Percentiles rank a stretch among this genome's conserved stretches.
Conservation (phyloP, 2,113 vertebrate genomes). For the Alaudala cheleensis region DNA sequence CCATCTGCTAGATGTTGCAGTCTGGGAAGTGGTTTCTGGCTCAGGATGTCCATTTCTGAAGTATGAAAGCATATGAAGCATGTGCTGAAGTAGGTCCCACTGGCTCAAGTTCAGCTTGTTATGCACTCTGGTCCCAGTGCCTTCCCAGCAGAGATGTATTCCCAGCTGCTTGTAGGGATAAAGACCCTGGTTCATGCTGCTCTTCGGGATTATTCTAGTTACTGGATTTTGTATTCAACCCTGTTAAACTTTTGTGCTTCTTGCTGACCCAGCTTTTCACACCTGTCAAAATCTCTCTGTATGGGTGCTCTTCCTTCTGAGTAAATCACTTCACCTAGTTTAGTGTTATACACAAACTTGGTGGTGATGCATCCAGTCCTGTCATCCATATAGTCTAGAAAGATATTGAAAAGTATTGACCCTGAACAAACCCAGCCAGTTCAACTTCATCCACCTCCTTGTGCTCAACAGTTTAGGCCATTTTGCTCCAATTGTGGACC, state of each 20-base stretch:
- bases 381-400: background rate
- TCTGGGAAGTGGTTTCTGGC: background rate
- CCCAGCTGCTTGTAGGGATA: background rate
- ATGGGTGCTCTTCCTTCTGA: background rate
- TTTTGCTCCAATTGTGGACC: background rate
- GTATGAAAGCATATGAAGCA: background rate
- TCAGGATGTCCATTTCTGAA: background rate
- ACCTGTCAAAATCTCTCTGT: background rate
- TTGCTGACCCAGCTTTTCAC: background rate
- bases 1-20: fast-evolving
- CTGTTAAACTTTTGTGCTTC: background rate
- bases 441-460: background rate
- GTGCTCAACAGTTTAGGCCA: background rate
- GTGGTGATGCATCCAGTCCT: background rate
- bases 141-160: background rate
- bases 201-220: background rate
- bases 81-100: background rate
- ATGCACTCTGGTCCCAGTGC: fast-evolving
- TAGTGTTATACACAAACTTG: background rate
- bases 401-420: background rate
- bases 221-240: background rate
- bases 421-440: background rate
- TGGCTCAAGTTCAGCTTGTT: background rate
- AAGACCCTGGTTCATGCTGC: background rate
- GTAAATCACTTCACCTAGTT: background rate